Percentiles rank a stretch among this genome's conserved stretches.
phyloP scores from a whole-genome alignment of 2,113 vertebrate species.

The Cheirogaleus medius region DNA sequence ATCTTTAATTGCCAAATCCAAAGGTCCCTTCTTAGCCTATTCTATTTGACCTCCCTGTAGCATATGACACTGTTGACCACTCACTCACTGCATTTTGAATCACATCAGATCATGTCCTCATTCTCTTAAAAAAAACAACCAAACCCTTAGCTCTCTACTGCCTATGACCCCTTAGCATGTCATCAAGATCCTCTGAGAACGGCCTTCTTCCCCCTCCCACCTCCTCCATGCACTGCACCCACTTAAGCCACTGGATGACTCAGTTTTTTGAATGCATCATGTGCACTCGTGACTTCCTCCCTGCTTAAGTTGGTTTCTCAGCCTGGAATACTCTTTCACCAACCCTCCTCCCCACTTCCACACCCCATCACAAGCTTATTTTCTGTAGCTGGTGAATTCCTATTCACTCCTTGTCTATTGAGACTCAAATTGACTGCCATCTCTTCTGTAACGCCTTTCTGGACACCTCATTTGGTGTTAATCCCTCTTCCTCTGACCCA shows the following conservation, averaged over 20 bases:
- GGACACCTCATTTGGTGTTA: not conserved
- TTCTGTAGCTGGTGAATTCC: constrained; percentile 18
- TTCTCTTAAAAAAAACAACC: not conserved
- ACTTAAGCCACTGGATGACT: constrained; percentile 44
- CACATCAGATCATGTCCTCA: not conserved
- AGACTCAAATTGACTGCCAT: not conserved
- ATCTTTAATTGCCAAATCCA: not conserved
- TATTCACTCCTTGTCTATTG: not conserved
- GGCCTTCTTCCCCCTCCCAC: not conserved
- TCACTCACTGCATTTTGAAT: not conserved
- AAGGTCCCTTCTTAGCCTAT: not conserved
- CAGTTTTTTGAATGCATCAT: constrained; percentile 39
- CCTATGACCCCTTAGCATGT: not conserved
- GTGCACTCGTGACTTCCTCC: not conserved
- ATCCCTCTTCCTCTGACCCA: not conserved
- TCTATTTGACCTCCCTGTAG: not conserved
- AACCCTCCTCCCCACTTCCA: not conserved
- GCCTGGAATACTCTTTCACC: not conserved
- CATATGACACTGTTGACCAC: not conserved
- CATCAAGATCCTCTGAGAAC: not conserved
- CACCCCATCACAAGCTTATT: not conserved
- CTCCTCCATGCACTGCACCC: not conserved
- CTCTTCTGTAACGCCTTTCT: not conserved
- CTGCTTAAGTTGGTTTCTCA: not conserved
- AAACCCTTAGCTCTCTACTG: not conserved